Evolutionary conservation across 1,140 invertebrate genomes (phyloP), one percentile per base, ranked within the genome.

Genomic region (Cydia splendana): DNA sequence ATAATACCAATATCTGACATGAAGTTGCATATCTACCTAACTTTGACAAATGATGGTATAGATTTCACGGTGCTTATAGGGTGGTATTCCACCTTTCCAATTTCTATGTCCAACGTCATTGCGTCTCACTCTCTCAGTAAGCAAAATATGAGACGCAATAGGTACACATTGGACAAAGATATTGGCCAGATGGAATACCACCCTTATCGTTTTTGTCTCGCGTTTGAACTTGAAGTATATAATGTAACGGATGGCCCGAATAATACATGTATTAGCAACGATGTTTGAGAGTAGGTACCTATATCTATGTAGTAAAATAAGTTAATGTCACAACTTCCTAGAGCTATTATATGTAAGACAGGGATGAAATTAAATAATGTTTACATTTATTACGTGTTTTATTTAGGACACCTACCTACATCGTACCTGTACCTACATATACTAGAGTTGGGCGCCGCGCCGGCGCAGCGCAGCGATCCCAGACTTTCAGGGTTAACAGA

Each of bases 291-390:
- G 28, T 65, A n/a, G n/a, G n/a, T n/a, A n/a, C n/a, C n/a, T n/a
- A 28, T 65, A 65, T 57, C 53, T 18, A 24, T 24, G 24, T 24
- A 24, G 24, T 38, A 69, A 38, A n/a, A n/a, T 34, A 69, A 15
- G 30, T 34, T 13, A 10, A 65, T 30, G 18, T 65, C 20, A 34
- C 28, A 69, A 69, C 10, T 7, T 69, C 13, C 65, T 30, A 34
- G 13, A 69, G 30, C 12, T 69, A n/a, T n/a, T n/a, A n/a, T n/a
- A 34, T 34, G 6, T 69, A 69, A 38, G 65, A 69, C 65, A 69
- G 65, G 30, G 30, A 69, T 69, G 28, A 38, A 69, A 69, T 34
- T 28, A 69, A 69, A 69, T 69, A 69, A 69, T 34, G 65, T 69
- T 69, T 69, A 69, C 28, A 69, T 30, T 34, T 57, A 57, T 57